Percentiles rank a stretch among this genome's conserved stretches.
These are phyloP conservation scores for Megathymus violae DNA, from an alignment of 1,140 invertebrate genomes.

Conservation along the genomic window DNA sequence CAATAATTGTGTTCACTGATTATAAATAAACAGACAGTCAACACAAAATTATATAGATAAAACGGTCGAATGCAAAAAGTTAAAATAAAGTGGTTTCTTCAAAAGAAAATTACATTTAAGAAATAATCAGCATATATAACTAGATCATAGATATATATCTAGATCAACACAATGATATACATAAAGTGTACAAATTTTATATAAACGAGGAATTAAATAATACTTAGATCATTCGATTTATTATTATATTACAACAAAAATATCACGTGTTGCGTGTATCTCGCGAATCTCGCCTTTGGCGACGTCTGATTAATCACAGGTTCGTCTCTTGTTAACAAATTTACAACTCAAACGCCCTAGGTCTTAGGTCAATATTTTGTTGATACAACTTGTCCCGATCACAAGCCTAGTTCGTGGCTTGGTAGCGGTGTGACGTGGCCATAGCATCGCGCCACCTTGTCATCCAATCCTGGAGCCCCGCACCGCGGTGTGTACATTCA, in stretches of 20 bases:
- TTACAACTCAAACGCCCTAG: slow-evolving; percentile 25
- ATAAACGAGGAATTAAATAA: too few species aligned
- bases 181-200: too few species aligned
- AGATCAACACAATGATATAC: too few species aligned
- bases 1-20: too few species aligned
- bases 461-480: slow-evolving; percentile 60
- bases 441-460: slow-evolving; percentile 71
- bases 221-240: neutral
- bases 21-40: too few species aligned
- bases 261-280: slow-evolving; percentile 20
- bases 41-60: too few species aligned
- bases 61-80: too few species aligned
- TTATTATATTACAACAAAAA: slow-evolving; percentile 14
- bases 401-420: slow-evolving; percentile 41
- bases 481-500: slow-evolving; percentile 37
- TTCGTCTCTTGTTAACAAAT: slow-evolving; percentile 9
- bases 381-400: slow-evolving; percentile 36
- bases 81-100: too few species aligned
- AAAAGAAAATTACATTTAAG: too few species aligned
- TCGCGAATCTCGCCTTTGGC: neutral
- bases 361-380: slow-evolving; percentile 35
- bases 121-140: too few species aligned
- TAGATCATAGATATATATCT: too few species aligned
- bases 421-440: slow-evolving; percentile 59
- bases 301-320: neutral